These are phyloP conservation scores for Poicephalus gulielmi DNA, from an alignment of 2,113 vertebrate genomes.

Conservation along the genomic window DNA sequence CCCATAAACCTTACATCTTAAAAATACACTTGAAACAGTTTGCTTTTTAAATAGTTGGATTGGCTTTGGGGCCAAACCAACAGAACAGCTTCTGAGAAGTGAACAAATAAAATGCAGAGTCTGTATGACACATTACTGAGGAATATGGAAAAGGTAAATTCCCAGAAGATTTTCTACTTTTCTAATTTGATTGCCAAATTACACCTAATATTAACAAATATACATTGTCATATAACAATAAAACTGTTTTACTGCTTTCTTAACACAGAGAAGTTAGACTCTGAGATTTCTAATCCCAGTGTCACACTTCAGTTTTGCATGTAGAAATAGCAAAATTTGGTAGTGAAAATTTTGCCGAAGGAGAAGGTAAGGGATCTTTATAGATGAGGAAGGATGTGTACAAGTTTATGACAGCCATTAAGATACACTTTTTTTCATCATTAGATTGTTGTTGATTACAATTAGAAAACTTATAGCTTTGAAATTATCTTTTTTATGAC, in stretches of 20 bases:
- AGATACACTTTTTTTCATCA: slow-evolving; percentile 66
- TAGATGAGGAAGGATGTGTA: slow-evolving; percentile 47
- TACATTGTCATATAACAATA: not conserved
- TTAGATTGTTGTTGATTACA: slow-evolving; percentile 90
- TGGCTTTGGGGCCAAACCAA: not conserved
- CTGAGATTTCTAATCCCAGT: not conserved
- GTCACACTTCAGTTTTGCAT: not conserved
- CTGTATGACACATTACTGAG: not conserved
- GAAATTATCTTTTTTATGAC: slow-evolving; percentile 90
- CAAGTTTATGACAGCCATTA: slow-evolving; percentile 68
- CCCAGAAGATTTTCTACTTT: not conserved
- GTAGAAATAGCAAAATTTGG: not conserved
- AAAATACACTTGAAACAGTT: not conserved
- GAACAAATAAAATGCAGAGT: not conserved
- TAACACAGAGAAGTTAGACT: not conserved
- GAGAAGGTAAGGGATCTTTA: slow-evolving; percentile 11
- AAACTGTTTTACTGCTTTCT: not conserved
- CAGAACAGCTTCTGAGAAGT: not conserved
- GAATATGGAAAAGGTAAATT: not conserved
- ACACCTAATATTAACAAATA: not conserved
- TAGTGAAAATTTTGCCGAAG: not conserved
- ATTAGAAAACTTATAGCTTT: slow-evolving; percentile 85
- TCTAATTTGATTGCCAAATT: not conserved
- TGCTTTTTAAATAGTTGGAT: not conserved
- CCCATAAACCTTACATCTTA: not conserved